Evolutionary conservation across 2,113 vertebrate species (phyloP), one percentile per base, ranked within the genome.

Genomic region (Anarrhichthys ocellatus): DNA sequence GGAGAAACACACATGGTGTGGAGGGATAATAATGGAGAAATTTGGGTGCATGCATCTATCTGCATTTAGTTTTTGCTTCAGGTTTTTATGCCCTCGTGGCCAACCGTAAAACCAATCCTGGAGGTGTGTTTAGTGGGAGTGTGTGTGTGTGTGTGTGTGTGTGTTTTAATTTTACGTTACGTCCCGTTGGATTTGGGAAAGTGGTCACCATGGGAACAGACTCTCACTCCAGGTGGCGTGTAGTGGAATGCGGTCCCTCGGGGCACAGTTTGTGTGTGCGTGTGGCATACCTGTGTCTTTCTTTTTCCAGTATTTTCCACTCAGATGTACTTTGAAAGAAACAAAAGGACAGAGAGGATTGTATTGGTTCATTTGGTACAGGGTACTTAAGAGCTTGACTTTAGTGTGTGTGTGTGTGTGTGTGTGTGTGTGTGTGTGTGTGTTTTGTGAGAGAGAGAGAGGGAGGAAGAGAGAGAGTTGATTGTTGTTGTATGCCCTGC

Each of bases 151-250:
- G 50, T 58, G 62, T 52, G 36, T 64, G 63, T 48, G 40, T 42
- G 67, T 27, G 27, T 75, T 56, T 86, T 74, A 58, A 82, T 77
- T 89, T 78, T 48, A 32, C 68, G 63, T 85, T 84, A 54, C 69
- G 74, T 89, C 87, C 73, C 29, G 29, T 71, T 82, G 73, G 65
- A 81, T 91, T 81, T 88, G 65, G 81, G 61, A 87, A 90, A 81
- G 72, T 66, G 87, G 88, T 93, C 76, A 20, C 88, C 79, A 92
- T 86, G 86, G 89, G 82, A 91, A 90, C 74, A 56, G 52, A 50
- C 77, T 88, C 80, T 87, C 80, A 81, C 86, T 93, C 83, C 89
- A 92, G 90, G 90, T 93, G 89, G 87, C 86, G 84, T 91, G 82
- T 81, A 83, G 81, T 89, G 92, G 91, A 91, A 93, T 94, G 90